Conservation (phyloP, 2,888 invertebrate genomes). For the Troides helena region DNA sequence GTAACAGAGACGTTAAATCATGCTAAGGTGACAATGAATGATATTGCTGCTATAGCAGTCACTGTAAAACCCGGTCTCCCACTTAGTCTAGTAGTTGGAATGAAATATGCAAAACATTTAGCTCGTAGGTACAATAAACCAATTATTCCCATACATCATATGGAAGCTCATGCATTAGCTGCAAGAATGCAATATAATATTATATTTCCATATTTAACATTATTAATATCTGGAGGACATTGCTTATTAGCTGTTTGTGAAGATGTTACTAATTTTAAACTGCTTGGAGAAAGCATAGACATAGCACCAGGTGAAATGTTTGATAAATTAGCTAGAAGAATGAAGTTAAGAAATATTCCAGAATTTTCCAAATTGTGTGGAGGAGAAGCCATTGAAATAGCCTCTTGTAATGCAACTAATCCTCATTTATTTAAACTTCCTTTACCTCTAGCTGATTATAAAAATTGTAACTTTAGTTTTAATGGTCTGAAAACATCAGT, state of each 20-base stretch:
- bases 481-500: slow-evolving; percentile 88
- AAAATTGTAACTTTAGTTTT: slow-evolving; percentile 95
- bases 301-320: slow-evolving; percentile 96
- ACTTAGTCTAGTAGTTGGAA: slow-evolving; percentile 88
- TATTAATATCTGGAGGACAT: slow-evolving; percentile 97
- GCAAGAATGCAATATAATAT: slow-evolving; percentile 87
- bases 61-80: slow-evolving; percentile 93
- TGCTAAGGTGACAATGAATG: slow-evolving; percentile 81
- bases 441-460: slow-evolving; percentile 81
- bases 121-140: slow-evolving; percentile 86
- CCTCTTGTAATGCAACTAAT: slow-evolving; percentile 86
- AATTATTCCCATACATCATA: slow-evolving; percentile 98
- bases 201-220: slow-evolving; percentile 92
- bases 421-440: slow-evolving; percentile 84
- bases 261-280: slow-evolving; percentile 86
- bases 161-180: slow-evolving; percentile 98
- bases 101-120: slow-evolving; percentile 90
- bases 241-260: slow-evolving; percentile 89
- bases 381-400: slow-evolving; percentile 91
- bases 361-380: slow-evolving; percentile 89
- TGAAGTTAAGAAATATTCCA: slow-evolving; percentile 89
- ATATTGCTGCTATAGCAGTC: slow-evolving; percentile 93
- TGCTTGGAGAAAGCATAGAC: slow-evolving; percentile 90
- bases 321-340: slow-evolving; percentile 93
- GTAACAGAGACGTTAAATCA: slow-evolving; percentile 84